Evolutionary conservation across 2,113 vertebrate genomes (phyloP), one percentile per base, ranked within the genome.

Genomic region (Pardalotus punctatus): DNA sequence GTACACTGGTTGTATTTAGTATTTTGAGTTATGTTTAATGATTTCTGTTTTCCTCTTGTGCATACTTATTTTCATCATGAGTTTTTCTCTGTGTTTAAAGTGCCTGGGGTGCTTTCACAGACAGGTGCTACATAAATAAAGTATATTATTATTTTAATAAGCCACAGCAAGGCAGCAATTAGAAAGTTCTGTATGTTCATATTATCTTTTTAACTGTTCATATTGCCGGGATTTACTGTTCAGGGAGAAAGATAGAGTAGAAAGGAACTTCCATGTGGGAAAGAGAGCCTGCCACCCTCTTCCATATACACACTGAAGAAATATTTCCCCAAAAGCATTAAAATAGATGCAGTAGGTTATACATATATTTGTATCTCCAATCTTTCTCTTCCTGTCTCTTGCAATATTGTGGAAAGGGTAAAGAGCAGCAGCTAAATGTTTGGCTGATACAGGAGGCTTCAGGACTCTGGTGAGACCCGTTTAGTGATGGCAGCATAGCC

Each of bases 101-200:
- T 48, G 20, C 8, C 57, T 67, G 24, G 35, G 43, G 43, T 79
- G 22, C 23, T 92, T 93, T 89, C 7, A 20, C 5, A 48, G 56
- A 35, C 40, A 89, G 48, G 40, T 89, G 65, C 20, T 94, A 72
- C 73, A 69, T 89, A 91, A 89, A 94, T 71, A 64, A 95, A 70
- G 24, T 31, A 19, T 42, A 51, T 86, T 67, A 48, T 74, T 94
- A 47, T 84, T 94, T 84, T 71, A 78, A 86, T 86, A 86, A 92
- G 20, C 17, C 86, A 40, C 36, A 78, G 33, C 50, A 94, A 60
- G 24, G 73, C 51, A 84, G 60, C 43, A 71, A 33, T 91, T 88
- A 74, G 43, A 64, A 83, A 94, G 74, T 64, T 73, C 56, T 7
- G 0, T 84, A 60, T 81, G 86, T 89, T 85, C n/a, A 5, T 53